Evolutionary conservation across 1,140 invertebrate genomes (phyloP).

Genomic region (Drosophila nasuta): DNA sequence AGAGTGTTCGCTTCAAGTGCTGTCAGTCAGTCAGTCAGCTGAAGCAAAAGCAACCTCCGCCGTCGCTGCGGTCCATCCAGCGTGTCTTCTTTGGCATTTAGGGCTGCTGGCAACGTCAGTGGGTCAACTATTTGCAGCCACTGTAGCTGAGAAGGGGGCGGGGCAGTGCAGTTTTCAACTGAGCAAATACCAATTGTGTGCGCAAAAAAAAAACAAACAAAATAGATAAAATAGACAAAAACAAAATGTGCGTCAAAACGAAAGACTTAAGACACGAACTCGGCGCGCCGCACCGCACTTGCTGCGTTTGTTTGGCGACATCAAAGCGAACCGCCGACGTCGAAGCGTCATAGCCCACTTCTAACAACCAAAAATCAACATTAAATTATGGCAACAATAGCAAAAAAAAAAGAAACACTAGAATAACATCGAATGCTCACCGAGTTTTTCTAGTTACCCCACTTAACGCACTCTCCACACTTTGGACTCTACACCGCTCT

Average conservation of each 20-base stretch:
- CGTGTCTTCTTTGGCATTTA: conserved; percentile 27
- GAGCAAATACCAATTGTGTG: conserved; percentile 16
- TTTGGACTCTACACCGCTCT: background rate
- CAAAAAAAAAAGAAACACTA: conserved; percentile 46
- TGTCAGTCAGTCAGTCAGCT: conserved; percentile 57
- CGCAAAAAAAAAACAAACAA: conserved; percentile 15
- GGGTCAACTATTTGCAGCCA: conserved; percentile 58
- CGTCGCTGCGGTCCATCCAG: conserved; percentile 8
- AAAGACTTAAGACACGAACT: conserved; percentile 76
- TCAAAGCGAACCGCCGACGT: conserved; percentile 47
- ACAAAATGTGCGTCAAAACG: conserved; percentile 39
- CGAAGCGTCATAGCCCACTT: conserved; percentile 70
- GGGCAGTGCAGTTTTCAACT: conserved; percentile 14
- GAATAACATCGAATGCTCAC: conserved; percentile 45
- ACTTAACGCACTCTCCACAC: background rate
- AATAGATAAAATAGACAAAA: background rate
- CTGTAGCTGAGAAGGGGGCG: background rate
- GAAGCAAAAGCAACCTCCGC: background rate
- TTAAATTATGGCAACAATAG: conserved; percentile 77
- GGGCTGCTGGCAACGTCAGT: conserved; percentile 46
- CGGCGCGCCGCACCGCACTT: conserved; percentile 67
- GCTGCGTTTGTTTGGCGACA: conserved; percentile 48
- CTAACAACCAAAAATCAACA: conserved; percentile 76
- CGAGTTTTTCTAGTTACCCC: conserved; percentile 43
- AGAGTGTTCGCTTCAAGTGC: conserved; percentile 49